These are phyloP conservation scores for Aratinga solstitialis DNA, from an alignment of 2,797 vertebrate genomes.

Conservation along the genomic window DNA sequence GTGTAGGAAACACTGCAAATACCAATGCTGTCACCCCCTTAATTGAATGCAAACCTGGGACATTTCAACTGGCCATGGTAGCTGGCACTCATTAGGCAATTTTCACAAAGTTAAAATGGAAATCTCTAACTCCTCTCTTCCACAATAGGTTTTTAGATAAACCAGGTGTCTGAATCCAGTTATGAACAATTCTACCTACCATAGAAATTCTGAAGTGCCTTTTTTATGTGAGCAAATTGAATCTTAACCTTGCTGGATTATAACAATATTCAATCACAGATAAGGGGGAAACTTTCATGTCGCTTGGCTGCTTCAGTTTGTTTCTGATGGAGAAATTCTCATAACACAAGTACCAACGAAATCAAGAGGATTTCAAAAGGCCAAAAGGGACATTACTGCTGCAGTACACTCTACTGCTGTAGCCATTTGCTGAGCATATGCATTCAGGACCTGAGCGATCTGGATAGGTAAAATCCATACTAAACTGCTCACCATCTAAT, in stretches of 20 bases:
- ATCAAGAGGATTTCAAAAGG: not conserved
- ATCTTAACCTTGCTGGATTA: not conserved
- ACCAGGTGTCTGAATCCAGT: not conserved
- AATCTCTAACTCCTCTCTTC: not conserved
- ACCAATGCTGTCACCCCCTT: not conserved
- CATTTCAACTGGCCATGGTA: not conserved
- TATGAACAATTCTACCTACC: not conserved
- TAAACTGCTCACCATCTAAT: not conserved
- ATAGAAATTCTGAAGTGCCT: not conserved
- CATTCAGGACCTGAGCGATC: not conserved
- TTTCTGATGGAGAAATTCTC: not conserved
- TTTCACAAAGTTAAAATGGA: not conserved
- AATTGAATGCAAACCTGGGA: not conserved
- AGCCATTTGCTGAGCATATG: not conserved
- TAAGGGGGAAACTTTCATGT: not conserved
- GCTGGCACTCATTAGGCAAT: not conserved
- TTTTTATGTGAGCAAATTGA: not conserved
- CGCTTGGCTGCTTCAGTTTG: not conserved
- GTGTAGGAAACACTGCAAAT: not conserved
- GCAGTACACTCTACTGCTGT: not conserved
- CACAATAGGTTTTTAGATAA: not conserved
- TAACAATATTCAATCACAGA: not conserved
- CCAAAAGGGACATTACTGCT: not conserved
- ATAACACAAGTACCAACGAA: rapidly evolving
- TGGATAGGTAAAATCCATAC: not conserved